phyloP scores from a whole-genome alignment of 1,140 invertebrate species.

The Brachionus plicatilis region DNA sequence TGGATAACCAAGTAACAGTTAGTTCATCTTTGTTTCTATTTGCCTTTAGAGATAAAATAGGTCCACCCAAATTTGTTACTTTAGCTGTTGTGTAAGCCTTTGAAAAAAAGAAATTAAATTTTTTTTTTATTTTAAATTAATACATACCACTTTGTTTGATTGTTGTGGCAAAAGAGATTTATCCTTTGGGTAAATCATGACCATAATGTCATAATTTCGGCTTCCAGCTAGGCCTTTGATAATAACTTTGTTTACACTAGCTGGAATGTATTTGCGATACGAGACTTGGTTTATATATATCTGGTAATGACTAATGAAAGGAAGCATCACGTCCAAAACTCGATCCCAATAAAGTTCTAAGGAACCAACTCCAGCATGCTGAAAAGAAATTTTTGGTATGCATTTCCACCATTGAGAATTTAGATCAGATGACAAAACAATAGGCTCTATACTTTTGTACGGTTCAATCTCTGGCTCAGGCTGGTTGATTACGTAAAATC shows the following conservation, averaged over 20 bases:
- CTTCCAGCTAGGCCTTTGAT: constrained; percentile 52
- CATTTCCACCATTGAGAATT: constrained; percentile 49
- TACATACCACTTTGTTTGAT: constrained; percentile 51
- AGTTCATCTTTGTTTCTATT: constrained; percentile 47
- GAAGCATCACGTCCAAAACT: constrained; percentile 42
- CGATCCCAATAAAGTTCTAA: constrained; percentile 53
- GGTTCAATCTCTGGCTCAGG: constrained; percentile 16
- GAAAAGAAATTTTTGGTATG: constrained; percentile 49
- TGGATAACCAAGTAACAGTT: constrained; percentile 52
- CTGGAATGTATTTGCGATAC: constrained; percentile 51
- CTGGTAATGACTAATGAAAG: constrained; percentile 51
- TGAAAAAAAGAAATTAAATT: background rate
- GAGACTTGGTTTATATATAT: constrained; percentile 52
- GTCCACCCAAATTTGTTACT: constrained; percentile 47
- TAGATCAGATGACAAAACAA: constrained; percentile 40
- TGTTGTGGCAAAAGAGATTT: constrained; percentile 45
- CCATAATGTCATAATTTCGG: constrained; percentile 47
- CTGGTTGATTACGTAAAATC: constrained; percentile 47
- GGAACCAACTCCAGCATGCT: constrained; percentile 48
- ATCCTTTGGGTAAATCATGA: constrained; percentile 48
- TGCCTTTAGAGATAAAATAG: constrained; percentile 52
- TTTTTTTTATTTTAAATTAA: background rate
- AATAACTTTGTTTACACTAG: constrained; percentile 47
- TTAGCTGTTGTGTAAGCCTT: constrained; percentile 45
- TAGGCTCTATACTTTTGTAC: constrained; percentile 31